These are phyloP conservation scores for Drosophila pseudotakahashii DNA, from an alignment of 2,888 invertebrate genomes.

Conservation along the genomic window DNA sequence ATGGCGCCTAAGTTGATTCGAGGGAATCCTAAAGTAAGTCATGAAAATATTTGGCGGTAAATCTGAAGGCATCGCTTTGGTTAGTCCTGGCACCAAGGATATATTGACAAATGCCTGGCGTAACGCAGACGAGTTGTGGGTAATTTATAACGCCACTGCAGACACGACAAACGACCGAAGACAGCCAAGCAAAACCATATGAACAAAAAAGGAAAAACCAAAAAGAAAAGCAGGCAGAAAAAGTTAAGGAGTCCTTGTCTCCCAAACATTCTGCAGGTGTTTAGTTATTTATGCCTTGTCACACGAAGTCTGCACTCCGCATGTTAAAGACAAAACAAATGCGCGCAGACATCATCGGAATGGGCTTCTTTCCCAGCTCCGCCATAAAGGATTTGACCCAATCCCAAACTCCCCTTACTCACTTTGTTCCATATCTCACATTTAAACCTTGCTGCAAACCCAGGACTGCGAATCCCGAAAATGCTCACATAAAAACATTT, in stretches of 20 bases:
- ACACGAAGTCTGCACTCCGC: conserved; percentile 49
- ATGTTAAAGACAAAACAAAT: conserved; percentile 57
- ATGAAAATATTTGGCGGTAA: conserved; percentile 24
- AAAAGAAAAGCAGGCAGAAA: neutral
- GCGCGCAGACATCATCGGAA: conserved; percentile 27
- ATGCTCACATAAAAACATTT: conserved; percentile 54
- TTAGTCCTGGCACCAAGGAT: conserved; percentile 32
- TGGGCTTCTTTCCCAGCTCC: conserved; percentile 10
- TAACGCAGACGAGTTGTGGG: conserved; percentile 58
- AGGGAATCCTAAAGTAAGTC: no score
- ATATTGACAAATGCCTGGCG: conserved; percentile 71
- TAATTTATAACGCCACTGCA: conserved; percentile 72
- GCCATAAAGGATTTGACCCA: conserved; percentile 65
- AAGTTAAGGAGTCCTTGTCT: conserved; percentile 26
- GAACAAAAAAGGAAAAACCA: neutral
- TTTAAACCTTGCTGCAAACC: conserved; percentile 16
- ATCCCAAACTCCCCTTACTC: conserved; percentile 28
- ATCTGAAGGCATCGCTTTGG: conserved; percentile 32
- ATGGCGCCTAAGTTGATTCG: conserved; percentile 46
- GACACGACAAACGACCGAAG: conserved; percentile 54
- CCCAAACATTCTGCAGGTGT: conserved; percentile 68
- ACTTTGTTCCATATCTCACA: conserved; percentile 48
- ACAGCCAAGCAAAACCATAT: conserved; percentile 24
- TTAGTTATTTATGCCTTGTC: conserved; percentile 79
- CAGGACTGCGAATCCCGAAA: conserved; percentile 21